Percentiles rank a stretch among this genome's conserved stretches.
These are phyloP conservation scores for Megaptera novaeangliae DNA, from an alignment of 2,113 vertebrate genomes.

Conservation along the genomic window DNA sequence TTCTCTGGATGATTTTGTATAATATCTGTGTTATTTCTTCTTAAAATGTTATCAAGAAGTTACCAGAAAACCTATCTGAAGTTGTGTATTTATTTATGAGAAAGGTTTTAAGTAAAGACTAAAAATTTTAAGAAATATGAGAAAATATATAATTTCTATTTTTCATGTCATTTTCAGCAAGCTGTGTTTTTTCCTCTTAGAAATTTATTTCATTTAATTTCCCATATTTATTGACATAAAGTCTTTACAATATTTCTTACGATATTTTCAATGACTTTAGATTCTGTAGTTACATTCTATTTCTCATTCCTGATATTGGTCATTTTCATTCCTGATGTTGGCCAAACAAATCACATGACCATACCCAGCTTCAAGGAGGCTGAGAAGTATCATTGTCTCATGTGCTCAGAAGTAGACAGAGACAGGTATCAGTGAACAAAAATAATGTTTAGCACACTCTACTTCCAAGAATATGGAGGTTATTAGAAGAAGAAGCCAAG, in stretches of 20 bases:
- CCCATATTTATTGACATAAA: background rate
- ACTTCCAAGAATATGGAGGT: background rate
- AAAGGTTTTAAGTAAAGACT: background rate
- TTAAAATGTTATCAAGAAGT: background rate
- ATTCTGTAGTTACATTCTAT: background rate
- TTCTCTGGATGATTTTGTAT: background rate
- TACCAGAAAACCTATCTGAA: background rate
- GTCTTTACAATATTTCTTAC: background rate
- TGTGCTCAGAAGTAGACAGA: background rate
- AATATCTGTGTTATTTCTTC: background rate
- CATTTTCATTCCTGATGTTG: background rate
- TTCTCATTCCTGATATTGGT: background rate
- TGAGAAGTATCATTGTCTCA: background rate
- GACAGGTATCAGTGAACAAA: background rate
- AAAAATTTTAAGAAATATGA: background rate
- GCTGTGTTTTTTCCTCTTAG: background rate
- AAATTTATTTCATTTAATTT: background rate
- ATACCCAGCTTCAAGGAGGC: background rate
- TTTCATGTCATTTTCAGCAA: background rate
- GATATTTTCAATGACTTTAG: background rate
- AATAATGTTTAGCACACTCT: background rate
- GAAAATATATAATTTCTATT: background rate
- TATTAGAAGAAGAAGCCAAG: background rate
- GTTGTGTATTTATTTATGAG: background rate
- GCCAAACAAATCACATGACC: background rate